A percentile compares a stretch with the other conserved stretches of the same genome.
Conservation (phyloP, 2,797 vertebrate species). For the Bucorvus abyssinicus region DNA sequence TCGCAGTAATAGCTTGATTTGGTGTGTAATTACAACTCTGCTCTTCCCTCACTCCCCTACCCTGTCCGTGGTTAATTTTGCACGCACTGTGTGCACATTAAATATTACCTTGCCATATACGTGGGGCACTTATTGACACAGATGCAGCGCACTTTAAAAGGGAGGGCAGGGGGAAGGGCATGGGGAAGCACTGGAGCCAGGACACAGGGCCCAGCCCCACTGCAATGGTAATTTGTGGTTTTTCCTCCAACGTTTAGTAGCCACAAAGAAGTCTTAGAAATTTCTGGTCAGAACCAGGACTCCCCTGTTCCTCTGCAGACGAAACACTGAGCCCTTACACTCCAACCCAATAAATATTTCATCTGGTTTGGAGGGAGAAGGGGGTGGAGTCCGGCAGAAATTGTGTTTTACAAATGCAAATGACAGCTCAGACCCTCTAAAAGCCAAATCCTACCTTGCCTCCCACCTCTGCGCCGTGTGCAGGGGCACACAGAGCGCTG, state of each 20-base stretch:
- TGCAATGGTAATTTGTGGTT: constrained; percentile 93
- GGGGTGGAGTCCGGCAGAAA: constrained; percentile 40
- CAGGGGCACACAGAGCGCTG: fast-evolving
- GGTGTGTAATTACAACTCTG: constrained; percentile 57
- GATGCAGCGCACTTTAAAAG: constrained; percentile 80
- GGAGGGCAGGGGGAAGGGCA: constrained; percentile 48
- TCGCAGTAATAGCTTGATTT: constrained; percentile 49
- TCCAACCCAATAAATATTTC: constrained; percentile 82
- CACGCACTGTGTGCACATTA: constrained; percentile 67
- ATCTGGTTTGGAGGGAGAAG: constrained; percentile 74
- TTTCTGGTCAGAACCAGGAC: constrained; percentile 77
- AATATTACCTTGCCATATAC: constrained; percentile 65
- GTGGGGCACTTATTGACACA: constrained; percentile 86
- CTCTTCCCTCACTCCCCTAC: constrained; percentile 29
- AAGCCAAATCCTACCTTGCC: constrained; percentile 19
- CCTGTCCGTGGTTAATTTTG: constrained; percentile 72
- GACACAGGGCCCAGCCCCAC: constrained; percentile 78
- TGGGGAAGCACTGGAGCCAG: constrained; percentile 70
- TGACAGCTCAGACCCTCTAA: background rate
- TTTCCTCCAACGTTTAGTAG: constrained; percentile 84
- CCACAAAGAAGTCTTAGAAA: constrained; percentile 90
- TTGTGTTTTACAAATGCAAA: constrained; percentile 25
- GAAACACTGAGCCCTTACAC: constrained; percentile 77
- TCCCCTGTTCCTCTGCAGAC: constrained; percentile 82
- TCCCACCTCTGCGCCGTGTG: background rate